A percentile compares a stretch with the other conserved stretches of the same genome.
phyloP scores from a whole-genome alignment of 2,888 invertebrate genomes.

The Erannis defoliaria region DNA sequence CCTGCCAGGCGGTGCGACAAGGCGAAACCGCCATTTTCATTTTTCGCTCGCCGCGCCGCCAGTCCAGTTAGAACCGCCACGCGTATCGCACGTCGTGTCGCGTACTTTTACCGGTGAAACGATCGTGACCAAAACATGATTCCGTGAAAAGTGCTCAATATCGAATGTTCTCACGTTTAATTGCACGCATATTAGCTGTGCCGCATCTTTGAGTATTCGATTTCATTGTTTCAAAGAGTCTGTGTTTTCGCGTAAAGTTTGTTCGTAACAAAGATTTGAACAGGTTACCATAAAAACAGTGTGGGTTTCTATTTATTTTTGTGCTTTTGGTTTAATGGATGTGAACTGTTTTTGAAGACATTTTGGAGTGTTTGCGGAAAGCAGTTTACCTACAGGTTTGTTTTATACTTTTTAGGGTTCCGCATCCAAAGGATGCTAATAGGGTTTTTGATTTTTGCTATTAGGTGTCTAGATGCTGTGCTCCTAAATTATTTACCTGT shows the following conservation, averaged over 20 bases:
- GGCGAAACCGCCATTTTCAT: conserved; percentile 8
- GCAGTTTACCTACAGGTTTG: conserved; percentile 19
- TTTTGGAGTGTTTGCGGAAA: conserved; percentile 21
- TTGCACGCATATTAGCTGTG: conserved; percentile 46
- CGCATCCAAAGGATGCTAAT: background rate
- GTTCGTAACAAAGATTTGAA: conserved; percentile 38
- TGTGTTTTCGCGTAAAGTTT: conserved; percentile 46
- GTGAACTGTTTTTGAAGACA: conserved; percentile 36
- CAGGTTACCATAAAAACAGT: conserved; percentile 29
- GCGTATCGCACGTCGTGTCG: conserved; percentile 60
- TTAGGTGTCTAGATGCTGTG: too few species aligned
- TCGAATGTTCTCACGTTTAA: conserved; percentile 47
- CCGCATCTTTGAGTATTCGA: conserved; percentile 38
- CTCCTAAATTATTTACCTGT: too few species aligned
- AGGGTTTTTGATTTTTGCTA: too few species aligned
- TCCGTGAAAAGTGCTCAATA: conserved; percentile 53
- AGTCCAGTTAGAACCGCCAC: conserved; percentile 71
- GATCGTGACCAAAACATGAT: conserved; percentile 66
- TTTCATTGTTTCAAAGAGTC: conserved; percentile 36
- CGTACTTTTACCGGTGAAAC: conserved; percentile 50
- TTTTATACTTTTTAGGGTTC: background rate
- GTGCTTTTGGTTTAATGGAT: conserved; percentile 66
- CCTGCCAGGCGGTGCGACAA: background rate
- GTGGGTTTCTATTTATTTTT: conserved; percentile 45
- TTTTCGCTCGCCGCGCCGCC: conserved; percentile 30